These are phyloP conservation scores for Ptyas mucosa DNA, from an alignment of 2,113 vertebrate species.

Conservation along the genomic window DNA sequence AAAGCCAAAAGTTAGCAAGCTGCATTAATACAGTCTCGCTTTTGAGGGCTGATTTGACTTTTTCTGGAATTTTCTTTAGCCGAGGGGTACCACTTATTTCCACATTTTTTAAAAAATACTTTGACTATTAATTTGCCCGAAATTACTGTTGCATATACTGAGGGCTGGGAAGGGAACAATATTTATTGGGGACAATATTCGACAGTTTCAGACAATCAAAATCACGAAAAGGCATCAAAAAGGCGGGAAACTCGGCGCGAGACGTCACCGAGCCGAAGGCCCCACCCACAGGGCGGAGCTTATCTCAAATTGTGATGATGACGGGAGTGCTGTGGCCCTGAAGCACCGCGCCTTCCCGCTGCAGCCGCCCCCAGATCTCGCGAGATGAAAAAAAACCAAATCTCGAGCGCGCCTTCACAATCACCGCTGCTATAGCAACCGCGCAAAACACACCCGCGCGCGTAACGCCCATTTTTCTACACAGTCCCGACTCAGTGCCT, in stretches of 20 bases:
- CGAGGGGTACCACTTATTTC: neutral
- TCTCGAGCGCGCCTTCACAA: neutral
- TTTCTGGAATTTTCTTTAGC: neutral
- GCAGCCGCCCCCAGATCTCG: neutral
- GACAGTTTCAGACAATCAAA: neutral
- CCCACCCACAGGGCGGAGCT: neutral
- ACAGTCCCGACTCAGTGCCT: neutral
- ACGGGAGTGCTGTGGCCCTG: neutral
- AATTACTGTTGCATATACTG: neutral
- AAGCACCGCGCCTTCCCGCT: neutral
- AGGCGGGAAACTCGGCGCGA: neutral
- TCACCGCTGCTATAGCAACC: neutral
- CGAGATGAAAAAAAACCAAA: neutral
- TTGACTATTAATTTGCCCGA: neutral
- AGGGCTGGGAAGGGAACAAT: neutral
- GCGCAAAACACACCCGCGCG: fast-evolving
- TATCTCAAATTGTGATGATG: neutral
- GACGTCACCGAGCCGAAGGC: neutral
- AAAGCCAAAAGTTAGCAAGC: neutral
- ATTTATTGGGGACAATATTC: neutral
- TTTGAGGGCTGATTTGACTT: neutral
- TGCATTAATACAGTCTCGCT: neutral
- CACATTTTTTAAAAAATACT: neutral
- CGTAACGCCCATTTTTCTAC: too few species aligned
- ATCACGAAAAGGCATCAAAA: neutral